Evolutionary conservation across 2,113 vertebrate genomes (phyloP), one percentile per base, ranked within the genome.

Genomic region (Nothoprocta perdicaria): DNA sequence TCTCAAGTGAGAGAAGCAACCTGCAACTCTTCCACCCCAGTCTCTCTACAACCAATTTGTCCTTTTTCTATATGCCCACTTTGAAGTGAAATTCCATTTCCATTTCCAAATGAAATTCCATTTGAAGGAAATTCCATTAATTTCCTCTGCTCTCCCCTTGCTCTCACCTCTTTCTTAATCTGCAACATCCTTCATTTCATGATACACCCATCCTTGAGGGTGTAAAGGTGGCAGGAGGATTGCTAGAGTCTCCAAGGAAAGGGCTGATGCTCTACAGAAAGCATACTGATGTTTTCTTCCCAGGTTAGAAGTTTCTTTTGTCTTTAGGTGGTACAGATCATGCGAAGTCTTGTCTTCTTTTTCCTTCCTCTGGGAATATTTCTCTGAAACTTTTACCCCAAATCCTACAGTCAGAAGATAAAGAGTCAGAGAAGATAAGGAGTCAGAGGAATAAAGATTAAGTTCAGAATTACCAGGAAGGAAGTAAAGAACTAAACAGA

Each of bases 1-100:
- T 86, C 93, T 50, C 74, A 88, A 84, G 5, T 22, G 69, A 94
- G 89, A 76, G n/a, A 57, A 88, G 67, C 24, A 55, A 67, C 15
- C 3, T 16, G 65, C 11, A 79, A 60, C 10, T 58, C 11, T 58
- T 86, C 62, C 68, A 16, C 15, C 73, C 6, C 14, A 63, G 35
- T 76, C 29, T 76, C 48, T 40, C 46, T 53, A 88, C 35, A 65
- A 12, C 12, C 65, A 60, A 22, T 40, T 40, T 53, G 38, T 14
- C 3, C 79, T 90, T 95, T 75, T 74, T 88, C 67, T 17, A 33
- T 58, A 31, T 69, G 82, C 53, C 1, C 10, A 1, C 13, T 48
- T 69, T 76, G 48, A 50, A 35, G 35, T 67, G 43, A 88, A 78
- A 75, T 62, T 50, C n/a, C 75, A 73, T 38, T 38, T 38, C 35